These are phyloP conservation scores for Oryzias dopingdopingensis DNA, from an alignment of 2,797 vertebrate genomes.

Conservation along the genomic window DNA sequence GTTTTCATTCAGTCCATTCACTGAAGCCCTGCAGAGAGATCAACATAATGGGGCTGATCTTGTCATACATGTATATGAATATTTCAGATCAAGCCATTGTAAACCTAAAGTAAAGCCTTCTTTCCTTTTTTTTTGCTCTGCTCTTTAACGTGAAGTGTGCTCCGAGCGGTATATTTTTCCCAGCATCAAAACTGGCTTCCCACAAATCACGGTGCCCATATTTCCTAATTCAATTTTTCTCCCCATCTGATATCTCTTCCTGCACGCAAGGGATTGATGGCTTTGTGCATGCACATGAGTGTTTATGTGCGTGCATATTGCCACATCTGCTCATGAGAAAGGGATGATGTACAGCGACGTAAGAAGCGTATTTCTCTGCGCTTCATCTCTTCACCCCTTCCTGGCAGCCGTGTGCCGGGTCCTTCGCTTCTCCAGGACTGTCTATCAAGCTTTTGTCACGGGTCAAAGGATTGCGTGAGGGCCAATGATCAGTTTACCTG, in stretches of 20 bases:
- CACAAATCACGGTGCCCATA: constrained; percentile 70
- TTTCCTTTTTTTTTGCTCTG: constrained; percentile 37
- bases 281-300: constrained; percentile 35
- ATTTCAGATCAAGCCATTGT: constrained; percentile 72
- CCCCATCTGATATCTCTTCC: constrained; percentile 66
- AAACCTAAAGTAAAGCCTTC: constrained; percentile 50
- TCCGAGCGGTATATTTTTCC: constrained; percentile 62
- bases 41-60: constrained; percentile 71
- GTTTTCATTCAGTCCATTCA: constrained; percentile 63
- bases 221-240: constrained; percentile 75
- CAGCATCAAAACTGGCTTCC: constrained; percentile 55
- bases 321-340: constrained; percentile 60
- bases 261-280: constrained; percentile 71
- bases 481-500: constrained; percentile 69
- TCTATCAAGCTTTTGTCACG: constrained; percentile 64
- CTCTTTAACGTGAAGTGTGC: constrained; percentile 60
- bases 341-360: constrained; percentile 71
- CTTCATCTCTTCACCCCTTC: constrained; percentile 63
- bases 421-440: constrained; percentile 50
- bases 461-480: constrained; percentile 47
- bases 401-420: constrained; percentile 55
- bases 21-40: constrained; percentile 58
- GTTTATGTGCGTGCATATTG: constrained; percentile 41
- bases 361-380: constrained; percentile 65
- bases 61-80: constrained; percentile 77